Base-by-base conservation (phyloP, 2,888 invertebrate species). In the Steinernema scapterisci region DNA sequence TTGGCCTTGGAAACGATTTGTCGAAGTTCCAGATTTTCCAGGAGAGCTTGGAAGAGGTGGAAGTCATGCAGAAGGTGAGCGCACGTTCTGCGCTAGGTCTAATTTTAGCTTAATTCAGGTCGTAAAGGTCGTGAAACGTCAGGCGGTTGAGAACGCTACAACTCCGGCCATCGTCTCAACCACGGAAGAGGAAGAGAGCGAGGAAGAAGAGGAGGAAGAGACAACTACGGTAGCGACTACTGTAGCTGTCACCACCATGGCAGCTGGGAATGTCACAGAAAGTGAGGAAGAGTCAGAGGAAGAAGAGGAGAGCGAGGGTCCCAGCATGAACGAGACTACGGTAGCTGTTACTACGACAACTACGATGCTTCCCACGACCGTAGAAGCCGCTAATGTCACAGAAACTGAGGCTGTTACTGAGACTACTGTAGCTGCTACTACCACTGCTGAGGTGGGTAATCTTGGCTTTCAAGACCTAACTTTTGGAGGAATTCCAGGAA, bases 1-100 rank as follows among this genome's bases (percentile, higher is more conserved):
- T 84, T 70, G 75, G 76, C 11, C 80, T 82, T 52, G 74, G 75
- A 3, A 56, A 63, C 11, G 71, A 77, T 13, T 73, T 71, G 46
- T 16, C 46, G 44, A 71, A 71, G 25, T 71, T 6, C 27, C 7
- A 6, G 21, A 46, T 71, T n/a, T 51, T 71, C 71, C 46, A 71
- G 44, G 71, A 48, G 25, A 46, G 48, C 43, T 27, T 51, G 13
- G 51, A 43, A 13, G 51, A 71, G 19, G 71, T 48, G 5, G 71
- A 71, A 44, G 71, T 46, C 3, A 44, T 23, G 16, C 31, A 51
- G 44, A 51, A 71, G 51, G 71, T 63, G 6, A 2, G 11, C 21
- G 21, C 9, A 16, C 9, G 45, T 71, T 38, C 7, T 38, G 38
- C 38, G 9, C 5, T 38, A 6, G 38, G 9, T 9, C 38, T 38